Evolutionary conservation across 2,113 vertebrate genomes (phyloP).

Genomic region (Menura novaehollandiae): DNA sequence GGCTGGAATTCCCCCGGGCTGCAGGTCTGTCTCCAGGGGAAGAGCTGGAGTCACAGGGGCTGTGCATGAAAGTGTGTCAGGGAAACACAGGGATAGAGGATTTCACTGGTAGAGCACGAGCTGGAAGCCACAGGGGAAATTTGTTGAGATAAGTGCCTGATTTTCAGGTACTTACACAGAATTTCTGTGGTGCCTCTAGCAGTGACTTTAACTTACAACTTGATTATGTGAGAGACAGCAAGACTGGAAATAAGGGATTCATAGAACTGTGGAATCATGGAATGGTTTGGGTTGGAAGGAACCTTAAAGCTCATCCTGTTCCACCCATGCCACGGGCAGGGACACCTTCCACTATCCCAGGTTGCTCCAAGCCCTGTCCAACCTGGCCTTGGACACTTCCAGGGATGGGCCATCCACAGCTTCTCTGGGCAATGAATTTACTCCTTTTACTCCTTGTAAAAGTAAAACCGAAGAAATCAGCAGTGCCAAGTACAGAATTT

Average conservation of each 20-base stretch:
- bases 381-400: fast-evolving
- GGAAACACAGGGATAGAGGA: not conserved
- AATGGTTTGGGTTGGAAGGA: not conserved
- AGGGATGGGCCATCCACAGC: not conserved
- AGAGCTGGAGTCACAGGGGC: not conserved
- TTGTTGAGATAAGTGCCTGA: not conserved
- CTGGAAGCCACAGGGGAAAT: not conserved
- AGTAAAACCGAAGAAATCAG: not conserved
- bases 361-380: fast-evolving
- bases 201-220: not conserved
- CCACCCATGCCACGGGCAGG: not conserved
- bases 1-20: not conserved
- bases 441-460: not conserved
- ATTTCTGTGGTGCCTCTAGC: not conserved
- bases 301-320: not conserved
- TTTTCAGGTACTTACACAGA: not conserved
- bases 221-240: not conserved
- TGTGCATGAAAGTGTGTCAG: not conserved
- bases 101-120: not conserved
- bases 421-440: not conserved
- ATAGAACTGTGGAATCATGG: not conserved
- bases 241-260: not conserved
- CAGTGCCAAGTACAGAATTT: not conserved
- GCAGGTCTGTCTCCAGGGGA: not conserved
- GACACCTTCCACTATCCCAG: not conserved